phyloP scores from a whole-genome alignment of 1,140 invertebrate species.

The Protaetia brevitarsis region DNA sequence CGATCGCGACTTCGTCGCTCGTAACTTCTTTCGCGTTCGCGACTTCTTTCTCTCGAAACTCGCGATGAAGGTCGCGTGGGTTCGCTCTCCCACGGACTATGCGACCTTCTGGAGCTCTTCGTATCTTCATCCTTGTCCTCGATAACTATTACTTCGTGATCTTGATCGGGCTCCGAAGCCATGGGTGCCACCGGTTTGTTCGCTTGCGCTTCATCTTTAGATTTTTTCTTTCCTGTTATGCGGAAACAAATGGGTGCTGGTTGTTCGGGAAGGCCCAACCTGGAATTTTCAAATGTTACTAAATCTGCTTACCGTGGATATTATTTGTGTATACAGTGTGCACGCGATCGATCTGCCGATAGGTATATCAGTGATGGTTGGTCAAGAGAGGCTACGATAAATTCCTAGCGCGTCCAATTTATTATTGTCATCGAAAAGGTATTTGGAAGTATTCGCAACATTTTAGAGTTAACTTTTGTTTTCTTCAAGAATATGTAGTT shows the following conservation, averaged over 20 bases:
- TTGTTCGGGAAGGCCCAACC: slow-evolving; percentile 45
- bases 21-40: slow-evolving; percentile 34
- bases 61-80: not conserved
- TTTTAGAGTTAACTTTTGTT: too few relatives aligned
- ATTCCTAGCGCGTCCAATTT: too few relatives aligned
- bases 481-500: too few relatives aligned
- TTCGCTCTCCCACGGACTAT: slow-evolving; percentile 44
- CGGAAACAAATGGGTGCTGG: slow-evolving; percentile 43
- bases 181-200: slow-evolving; percentile 33
- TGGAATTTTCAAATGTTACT: too few relatives aligned
- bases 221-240: slow-evolving; percentile 36
- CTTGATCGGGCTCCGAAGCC: slow-evolving; percentile 42
- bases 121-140: slow-evolving; percentile 43
- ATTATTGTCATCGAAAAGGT: too few relatives aligned
- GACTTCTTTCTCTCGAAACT: not conserved
- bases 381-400: too few relatives aligned
- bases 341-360: too few relatives aligned
- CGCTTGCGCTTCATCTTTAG: slow-evolving; percentile 22
- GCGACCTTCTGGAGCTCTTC: slow-evolving; percentile 32
- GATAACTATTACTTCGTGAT: slow-evolving; percentile 44
- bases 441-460: too few relatives aligned
- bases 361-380: too few relatives aligned
- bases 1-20: slow-evolving; percentile 36
- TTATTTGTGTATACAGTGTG: too few relatives aligned
- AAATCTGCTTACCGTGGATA: too few relatives aligned